A percentile compares a stretch with the other conserved stretches of the same genome.
phyloP scores from a whole-genome alignment of 2,113 vertebrate species.

The Trogon melanurus region DNA sequence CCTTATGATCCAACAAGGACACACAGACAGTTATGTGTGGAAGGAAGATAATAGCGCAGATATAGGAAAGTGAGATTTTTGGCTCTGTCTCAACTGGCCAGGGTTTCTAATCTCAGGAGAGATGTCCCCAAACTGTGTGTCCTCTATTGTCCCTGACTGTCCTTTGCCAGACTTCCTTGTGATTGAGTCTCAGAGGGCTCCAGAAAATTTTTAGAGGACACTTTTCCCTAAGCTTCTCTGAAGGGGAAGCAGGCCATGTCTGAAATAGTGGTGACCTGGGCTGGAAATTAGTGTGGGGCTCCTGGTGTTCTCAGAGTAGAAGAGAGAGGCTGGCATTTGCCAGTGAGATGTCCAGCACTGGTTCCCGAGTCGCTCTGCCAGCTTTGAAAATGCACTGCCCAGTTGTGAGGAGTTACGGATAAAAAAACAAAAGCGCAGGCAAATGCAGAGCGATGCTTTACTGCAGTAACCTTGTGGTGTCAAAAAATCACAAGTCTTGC shows the following conservation, averaged over 20 bases:
- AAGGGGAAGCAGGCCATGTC: not conserved
- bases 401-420: not conserved
- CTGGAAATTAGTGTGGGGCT: not conserved
- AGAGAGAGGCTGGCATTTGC: not conserved
- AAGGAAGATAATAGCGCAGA: not conserved
- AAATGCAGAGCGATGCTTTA: not conserved
- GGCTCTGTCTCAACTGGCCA: not conserved
- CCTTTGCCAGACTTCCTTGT: not conserved
- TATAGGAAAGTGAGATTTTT: not conserved
- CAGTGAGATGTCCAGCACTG: not conserved
- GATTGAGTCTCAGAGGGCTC: not conserved
- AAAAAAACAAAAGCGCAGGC: not conserved
- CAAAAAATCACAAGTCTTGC: not conserved
- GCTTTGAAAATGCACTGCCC: not conserved
- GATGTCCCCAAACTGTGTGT: not conserved
- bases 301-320: not conserved
- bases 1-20: not conserved
- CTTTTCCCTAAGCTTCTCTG: not conserved
- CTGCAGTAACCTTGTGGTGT: not conserved
- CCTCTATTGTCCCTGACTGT: not conserved
- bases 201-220: not conserved
- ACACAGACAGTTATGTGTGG: not conserved
- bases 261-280: not conserved
- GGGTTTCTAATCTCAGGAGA: not conserved
- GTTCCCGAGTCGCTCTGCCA: not conserved